Evolutionary conservation across 2,797 vertebrate species (phyloP).

Genomic region (Clamator glandarius): DNA sequence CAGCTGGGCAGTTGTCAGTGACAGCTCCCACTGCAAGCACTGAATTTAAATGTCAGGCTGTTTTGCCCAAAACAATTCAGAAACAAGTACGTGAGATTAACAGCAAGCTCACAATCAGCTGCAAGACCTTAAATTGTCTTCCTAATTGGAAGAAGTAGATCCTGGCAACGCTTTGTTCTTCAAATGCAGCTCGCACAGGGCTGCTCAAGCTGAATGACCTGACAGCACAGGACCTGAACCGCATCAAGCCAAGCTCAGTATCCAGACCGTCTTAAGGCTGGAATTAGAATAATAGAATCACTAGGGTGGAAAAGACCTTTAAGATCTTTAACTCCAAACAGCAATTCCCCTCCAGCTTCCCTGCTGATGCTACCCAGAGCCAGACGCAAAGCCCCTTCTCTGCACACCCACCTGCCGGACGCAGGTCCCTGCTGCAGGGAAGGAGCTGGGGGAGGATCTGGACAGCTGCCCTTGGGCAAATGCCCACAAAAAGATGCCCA

Average conservation of each 20-base stretch:
- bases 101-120: background rate
- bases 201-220: background rate
- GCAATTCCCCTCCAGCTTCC: background rate
- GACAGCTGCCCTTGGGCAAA: too few relatives aligned
- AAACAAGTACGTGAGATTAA: background rate
- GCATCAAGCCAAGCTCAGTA: fast-evolving
- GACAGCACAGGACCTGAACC: fast-evolving
- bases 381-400: fast-evolving
- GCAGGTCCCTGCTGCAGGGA: background rate
- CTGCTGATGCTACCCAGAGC: too few relatives aligned
- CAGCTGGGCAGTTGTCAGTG: background rate
- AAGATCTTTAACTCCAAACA: background rate
- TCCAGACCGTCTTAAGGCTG: fast-evolving
- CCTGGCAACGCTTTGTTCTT: fast-evolving
- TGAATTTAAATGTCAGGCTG: background rate
- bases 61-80: background rate
- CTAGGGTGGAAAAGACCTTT: too few relatives aligned
- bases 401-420: too few relatives aligned
- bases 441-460: too few relatives aligned
- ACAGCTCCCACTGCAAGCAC: fast-evolving
- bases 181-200: fast-evolving
- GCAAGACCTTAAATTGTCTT: background rate
- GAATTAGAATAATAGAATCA: too few relatives aligned
- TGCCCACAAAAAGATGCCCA: too few relatives aligned
- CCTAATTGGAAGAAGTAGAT: fast-evolving